Evolutionary conservation across 2,797 vertebrate genomes (phyloP).

Genomic region (Phrynocephalus forsythii): DNA sequence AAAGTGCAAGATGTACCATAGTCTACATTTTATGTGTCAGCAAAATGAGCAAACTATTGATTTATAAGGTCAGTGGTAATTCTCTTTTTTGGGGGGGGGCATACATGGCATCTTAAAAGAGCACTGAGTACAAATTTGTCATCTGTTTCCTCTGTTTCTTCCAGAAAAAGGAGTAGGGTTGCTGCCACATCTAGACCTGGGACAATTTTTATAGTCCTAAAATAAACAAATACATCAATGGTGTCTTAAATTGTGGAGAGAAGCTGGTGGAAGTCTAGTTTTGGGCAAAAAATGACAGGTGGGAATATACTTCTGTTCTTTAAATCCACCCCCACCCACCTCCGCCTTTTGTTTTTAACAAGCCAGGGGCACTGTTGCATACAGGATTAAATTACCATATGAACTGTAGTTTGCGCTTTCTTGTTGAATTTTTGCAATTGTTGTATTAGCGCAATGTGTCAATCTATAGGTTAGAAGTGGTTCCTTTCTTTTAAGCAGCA

Average conservation of each 20-base stretch:
- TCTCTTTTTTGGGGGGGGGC: constrained; percentile 11
- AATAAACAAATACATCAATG: too few species aligned
- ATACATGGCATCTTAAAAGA: constrained; percentile 8
- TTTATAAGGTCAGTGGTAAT: constrained; percentile 56
- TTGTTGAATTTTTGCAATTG: neutral
- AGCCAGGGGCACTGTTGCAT: neutral
- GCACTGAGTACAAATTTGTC: constrained; percentile 18
- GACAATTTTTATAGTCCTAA: too few species aligned
- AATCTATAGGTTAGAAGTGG: neutral
- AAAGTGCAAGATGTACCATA: constrained; percentile 59
- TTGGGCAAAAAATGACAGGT: neutral
- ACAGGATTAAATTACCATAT: neutral
- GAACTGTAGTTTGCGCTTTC: neutral
- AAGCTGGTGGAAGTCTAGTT: neutral
- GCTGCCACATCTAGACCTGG: neutral
- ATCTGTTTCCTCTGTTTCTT: neutral
- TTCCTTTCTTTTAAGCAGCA: neutral
- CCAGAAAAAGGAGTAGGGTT: neutral
- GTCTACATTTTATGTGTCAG: constrained; percentile 64
- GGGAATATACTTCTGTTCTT: neutral
- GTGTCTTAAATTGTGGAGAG: too few species aligned
- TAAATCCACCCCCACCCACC: too few species aligned
- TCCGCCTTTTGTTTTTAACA: neutral
- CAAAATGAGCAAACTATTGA: constrained; percentile 74
- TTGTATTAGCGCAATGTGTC: neutral